phyloP scores from a whole-genome alignment of 2,113 vertebrate genomes.

The Phocoena sinus region DNA sequence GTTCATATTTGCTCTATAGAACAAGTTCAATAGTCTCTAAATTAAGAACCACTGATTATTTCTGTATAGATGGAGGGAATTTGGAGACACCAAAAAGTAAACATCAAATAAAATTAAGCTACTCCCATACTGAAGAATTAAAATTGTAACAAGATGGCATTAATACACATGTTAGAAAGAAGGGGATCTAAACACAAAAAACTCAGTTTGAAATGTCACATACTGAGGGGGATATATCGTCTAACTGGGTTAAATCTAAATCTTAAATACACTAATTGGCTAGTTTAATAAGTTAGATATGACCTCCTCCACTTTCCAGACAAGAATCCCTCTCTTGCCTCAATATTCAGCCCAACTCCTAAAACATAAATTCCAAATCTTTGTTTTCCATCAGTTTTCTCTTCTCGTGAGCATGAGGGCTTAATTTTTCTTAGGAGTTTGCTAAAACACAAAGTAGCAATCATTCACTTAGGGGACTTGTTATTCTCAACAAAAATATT shows the following conservation, averaged over 20 bases:
- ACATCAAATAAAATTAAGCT: neutral
- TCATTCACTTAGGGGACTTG: neutral
- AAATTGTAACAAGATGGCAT: neutral
- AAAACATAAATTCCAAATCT: neutral
- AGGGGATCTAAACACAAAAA: neutral
- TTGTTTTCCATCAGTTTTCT: neutral
- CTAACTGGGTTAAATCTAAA: neutral
- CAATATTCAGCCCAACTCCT: neutral
- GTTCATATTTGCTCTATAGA: neutral
- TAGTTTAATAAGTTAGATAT: neutral
- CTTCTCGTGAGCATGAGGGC: neutral
- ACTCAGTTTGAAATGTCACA: neutral
- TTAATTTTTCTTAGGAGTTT: neutral
- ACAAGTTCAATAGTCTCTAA: neutral
- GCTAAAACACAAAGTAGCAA: neutral
- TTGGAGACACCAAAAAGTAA: neutral
- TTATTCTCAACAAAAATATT: neutral
- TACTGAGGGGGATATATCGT: neutral
- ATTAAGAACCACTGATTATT: neutral
- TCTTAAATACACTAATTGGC: neutral
- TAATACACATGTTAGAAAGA: neutral
- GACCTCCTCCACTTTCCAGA: neutral
- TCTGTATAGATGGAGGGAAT: neutral
- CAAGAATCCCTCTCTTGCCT: neutral
- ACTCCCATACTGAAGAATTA: neutral